Conservation (phyloP, 2,113 vertebrate species). For the Danio rerio region GRCz12tu NC_133177.1:21198001-21198500, state of each 20-base stretch:
- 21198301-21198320: not conserved
- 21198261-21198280: slow-evolving; percentile 18
- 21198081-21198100: slow-evolving; percentile 73
- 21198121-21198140: slow-evolving; percentile 37
- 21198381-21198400: no score
- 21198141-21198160: slow-evolving; percentile 28
- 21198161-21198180: slow-evolving; percentile 40
- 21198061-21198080: slow-evolving; percentile 76
- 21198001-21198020: slow-evolving; percentile 79
- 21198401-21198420: no score
- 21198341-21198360: no score
- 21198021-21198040: slow-evolving; percentile 69
- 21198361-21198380: no score
- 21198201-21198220: slow-evolving; percentile 46
- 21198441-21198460: no score
- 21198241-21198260: slow-evolving; percentile 3
- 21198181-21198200: slow-evolving; percentile 43
- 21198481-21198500: no score
- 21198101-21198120: slow-evolving; percentile 48
- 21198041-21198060: slow-evolving; percentile 71
- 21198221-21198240: slow-evolving; percentile 29
- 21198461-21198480: no score
- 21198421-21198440: no score
- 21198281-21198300: not conserved
- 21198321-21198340: no score